Conservation (phyloP, 2,797 vertebrate species). For the Numenius phaeopus region DNA sequence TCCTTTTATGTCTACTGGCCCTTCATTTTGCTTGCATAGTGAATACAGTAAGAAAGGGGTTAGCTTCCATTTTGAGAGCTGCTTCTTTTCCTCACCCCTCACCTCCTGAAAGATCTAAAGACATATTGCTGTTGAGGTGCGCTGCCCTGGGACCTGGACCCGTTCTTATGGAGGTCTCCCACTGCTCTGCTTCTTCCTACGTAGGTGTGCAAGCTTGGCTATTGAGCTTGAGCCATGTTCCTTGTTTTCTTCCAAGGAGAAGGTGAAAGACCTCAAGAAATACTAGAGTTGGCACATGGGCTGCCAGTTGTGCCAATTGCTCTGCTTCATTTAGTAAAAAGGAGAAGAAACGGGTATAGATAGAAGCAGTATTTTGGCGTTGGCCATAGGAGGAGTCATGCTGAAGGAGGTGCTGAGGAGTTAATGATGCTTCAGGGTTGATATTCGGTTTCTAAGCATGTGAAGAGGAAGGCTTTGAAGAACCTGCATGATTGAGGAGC, state of each 20-base stretch:
- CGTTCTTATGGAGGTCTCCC: not conserved
- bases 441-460: not conserved
- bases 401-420: not conserved
- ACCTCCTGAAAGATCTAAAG: not conserved
- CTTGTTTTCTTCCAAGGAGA: not conserved
- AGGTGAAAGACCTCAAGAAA: not conserved
- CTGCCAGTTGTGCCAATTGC: not conserved
- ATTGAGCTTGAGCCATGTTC: not conserved
- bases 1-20: not conserved
- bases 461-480: not conserved
- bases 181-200: not conserved
- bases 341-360: fast-evolving
- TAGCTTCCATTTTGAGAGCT: not conserved
- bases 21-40: not conserved
- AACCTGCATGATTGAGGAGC: not conserved
- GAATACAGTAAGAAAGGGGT: not conserved
- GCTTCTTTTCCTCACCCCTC: not conserved
- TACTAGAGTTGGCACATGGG: not conserved
- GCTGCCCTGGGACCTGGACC: not conserved
- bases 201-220: not conserved
- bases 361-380: not conserved
- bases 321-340: not conserved
- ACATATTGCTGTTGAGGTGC: not conserved
- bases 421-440: not conserved
- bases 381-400: not conserved